These are phyloP conservation scores for Prosapia bicincta DNA, from an alignment of 2,888 invertebrate species.

Conservation along the genomic window DNA sequence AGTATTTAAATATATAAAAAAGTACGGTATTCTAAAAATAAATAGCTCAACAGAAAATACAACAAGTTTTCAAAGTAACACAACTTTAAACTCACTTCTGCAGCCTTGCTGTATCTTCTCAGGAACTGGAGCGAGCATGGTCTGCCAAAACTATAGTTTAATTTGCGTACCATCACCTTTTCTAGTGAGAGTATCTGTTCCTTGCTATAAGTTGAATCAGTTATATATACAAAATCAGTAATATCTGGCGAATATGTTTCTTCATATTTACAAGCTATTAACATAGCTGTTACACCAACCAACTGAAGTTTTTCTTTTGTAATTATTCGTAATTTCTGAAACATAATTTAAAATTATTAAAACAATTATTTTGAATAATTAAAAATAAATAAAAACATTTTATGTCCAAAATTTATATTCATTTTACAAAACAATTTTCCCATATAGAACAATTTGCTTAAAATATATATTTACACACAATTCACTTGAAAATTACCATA, in stretches of 20 bases:
- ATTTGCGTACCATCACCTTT: conserved; percentile 65
- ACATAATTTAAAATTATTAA: conserved; percentile 36
- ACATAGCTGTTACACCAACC: conserved; percentile 85
- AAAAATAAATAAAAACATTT: conserved; percentile 17
- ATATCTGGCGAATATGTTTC: conserved; percentile 88
- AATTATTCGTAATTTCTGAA: conserved; percentile 58
- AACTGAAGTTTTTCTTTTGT: conserved; percentile 73
- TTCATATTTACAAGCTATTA: conserved; percentile 92
- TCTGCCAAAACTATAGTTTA: conserved; percentile 78
- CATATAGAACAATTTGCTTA: too few species aligned
- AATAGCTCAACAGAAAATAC: too few species aligned
- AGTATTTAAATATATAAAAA: too few species aligned
- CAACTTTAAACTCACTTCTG: conserved; percentile 47
- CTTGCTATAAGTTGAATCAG: conserved; percentile 81
- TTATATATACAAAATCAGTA: conserved; percentile 85
- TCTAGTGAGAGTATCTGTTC: conserved; percentile 81
- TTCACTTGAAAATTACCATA: too few species aligned
- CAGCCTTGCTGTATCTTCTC: conserved; percentile 66
- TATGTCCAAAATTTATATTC: too few species aligned
- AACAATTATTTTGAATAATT: too few species aligned
- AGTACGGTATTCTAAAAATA: too few species aligned
- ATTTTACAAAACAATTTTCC: too few species aligned
- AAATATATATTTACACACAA: too few species aligned
- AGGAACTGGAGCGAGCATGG: conserved; percentile 89
- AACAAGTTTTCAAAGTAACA: too few species aligned